Conservation (phyloP, 2,888 invertebrate genomes). For the Azorinus chamasolen region DNA sequence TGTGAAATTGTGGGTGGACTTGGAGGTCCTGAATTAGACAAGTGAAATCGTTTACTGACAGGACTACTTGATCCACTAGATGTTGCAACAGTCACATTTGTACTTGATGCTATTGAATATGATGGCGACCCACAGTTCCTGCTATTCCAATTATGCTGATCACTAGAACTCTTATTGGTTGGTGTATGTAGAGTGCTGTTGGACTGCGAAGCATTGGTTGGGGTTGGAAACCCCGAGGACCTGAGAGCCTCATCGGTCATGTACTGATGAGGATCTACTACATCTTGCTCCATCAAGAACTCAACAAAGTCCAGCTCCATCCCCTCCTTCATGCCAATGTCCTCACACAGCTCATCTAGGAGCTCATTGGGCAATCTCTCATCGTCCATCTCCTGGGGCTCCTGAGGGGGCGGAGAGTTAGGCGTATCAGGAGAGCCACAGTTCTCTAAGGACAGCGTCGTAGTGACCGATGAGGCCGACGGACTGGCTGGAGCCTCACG, state of each 20-base stretch:
- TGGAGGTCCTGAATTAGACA: constrained; percentile 77
- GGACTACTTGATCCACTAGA: constrained; percentile 81
- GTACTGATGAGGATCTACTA: constrained; percentile 76
- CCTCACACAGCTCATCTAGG: constrained; percentile 85
- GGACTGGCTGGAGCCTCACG: constrained; percentile 80
- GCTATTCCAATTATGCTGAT: constrained; percentile 45
- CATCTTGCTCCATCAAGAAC: constrained; percentile 82
- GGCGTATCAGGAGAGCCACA: constrained; percentile 80
- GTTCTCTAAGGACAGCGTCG: constrained; percentile 75
- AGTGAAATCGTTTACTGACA: constrained; percentile 78
- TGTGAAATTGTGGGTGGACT: constrained; percentile 69
- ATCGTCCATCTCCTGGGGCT: constrained; percentile 73
- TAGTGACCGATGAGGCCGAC: constrained; percentile 76
- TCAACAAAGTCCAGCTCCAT: constrained; percentile 86
- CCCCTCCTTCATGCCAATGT: constrained; percentile 86
- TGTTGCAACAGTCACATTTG: constrained; percentile 74
- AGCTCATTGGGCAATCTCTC: constrained; percentile 83
- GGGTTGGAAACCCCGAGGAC: constrained; percentile 61
- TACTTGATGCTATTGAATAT: constrained; percentile 71
- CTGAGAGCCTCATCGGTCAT: constrained; percentile 79
- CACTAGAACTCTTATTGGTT: constrained; percentile 55
- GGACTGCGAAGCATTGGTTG: constrained; percentile 56
- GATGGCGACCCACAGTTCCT: constrained; percentile 71
- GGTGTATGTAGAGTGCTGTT: constrained; percentile 62
- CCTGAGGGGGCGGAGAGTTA: constrained; percentile 69